Evolutionary conservation across 2,113 vertebrate genomes (phyloP).

Genomic region (Cromileptes altivelis): DNA sequence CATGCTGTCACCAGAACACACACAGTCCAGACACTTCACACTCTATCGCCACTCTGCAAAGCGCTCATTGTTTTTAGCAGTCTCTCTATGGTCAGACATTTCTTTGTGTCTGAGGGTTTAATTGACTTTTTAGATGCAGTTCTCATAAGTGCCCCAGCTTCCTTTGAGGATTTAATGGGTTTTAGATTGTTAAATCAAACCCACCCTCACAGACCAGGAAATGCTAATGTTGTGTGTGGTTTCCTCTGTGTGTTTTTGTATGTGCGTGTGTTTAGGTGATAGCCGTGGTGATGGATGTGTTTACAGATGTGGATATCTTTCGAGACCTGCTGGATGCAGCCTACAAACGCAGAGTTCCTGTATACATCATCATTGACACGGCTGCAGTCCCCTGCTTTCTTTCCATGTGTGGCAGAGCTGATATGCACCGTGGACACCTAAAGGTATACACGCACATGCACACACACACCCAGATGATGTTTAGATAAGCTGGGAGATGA

Average conservation of each 20-base stretch:
- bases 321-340: conserved; percentile 93
- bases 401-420: conserved; percentile 93
- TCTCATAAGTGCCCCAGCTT: conserved; percentile 17
- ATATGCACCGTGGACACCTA: conserved; percentile 95
- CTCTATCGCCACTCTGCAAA: conserved; percentile 49
- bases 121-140: background rate
- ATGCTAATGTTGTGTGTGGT: conserved; percentile 50
- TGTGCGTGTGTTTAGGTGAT: conserved; percentile 87
- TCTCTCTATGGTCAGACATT: background rate
- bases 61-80: conserved; percentile 10
- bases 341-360: conserved; percentile 92
- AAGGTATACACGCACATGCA: conserved; percentile 84
- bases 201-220: conserved; percentile 52
- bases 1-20: conserved; percentile 9
- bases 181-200: conserved; percentile 24
- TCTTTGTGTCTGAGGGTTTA: background rate
- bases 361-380: conserved; percentile 95
- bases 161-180: conserved; percentile 27
- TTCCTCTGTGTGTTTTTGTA: conserved; percentile 46
- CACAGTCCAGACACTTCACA: conserved; percentile 21
- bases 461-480: conserved; percentile 39
- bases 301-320: conserved; percentile 98
- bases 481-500: conserved; percentile 37
- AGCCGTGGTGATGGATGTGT: conserved; percentile 96
- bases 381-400: conserved; percentile 91